Conservation (phyloP, 2,888 invertebrate genomes). For the Prosapia bicincta region DNA sequence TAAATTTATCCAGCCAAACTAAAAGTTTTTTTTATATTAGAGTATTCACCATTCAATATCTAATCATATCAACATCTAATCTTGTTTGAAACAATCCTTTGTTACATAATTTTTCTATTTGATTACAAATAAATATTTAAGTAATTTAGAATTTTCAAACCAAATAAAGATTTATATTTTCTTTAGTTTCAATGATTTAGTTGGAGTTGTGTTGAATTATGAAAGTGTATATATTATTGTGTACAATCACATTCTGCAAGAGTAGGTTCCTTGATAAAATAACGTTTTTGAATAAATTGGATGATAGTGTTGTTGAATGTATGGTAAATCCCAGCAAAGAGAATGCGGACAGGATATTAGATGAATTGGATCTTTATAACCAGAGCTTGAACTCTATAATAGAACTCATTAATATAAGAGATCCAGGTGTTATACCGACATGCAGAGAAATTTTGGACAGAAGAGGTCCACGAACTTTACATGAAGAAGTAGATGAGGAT, state of each 20-base stretch:
- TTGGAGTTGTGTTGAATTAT: background rate
- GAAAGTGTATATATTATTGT: background rate
- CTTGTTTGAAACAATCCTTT: no score
- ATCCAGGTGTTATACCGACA: background rate
- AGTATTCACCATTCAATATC: no score
- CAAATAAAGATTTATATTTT: no score
- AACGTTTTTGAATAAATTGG: background rate
- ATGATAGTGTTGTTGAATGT: background rate
- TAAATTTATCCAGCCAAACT: no score
- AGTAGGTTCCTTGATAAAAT: background rate
- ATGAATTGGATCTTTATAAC: background rate
- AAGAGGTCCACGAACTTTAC: background rate
- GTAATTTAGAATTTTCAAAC: no score
- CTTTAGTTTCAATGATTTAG: no score
- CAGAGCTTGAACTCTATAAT: background rate
- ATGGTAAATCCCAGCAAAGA: background rate
- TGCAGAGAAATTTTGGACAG: background rate
- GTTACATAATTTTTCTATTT: no score
- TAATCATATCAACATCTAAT: no score
- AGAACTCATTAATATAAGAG: background rate
- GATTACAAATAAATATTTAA: no score
- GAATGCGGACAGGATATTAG: background rate
- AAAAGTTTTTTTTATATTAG: no score
- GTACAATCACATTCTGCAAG: background rate
- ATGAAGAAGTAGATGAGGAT: background rate